Conservation (phyloP, 2,113 vertebrate species). For the Platanista minor region DNA sequence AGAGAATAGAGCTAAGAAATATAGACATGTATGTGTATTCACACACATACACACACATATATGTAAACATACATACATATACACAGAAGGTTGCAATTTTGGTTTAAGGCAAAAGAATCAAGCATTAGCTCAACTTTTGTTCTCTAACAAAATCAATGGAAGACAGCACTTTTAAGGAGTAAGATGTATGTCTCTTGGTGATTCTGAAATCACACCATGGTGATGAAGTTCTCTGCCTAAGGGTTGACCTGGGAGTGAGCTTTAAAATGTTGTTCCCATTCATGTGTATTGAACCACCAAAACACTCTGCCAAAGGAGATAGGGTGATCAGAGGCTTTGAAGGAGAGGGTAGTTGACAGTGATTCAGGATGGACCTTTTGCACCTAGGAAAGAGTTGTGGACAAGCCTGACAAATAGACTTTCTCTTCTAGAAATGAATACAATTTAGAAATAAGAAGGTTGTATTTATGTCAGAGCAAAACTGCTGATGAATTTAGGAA, state of each 20-base stretch:
- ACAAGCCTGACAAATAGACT: background rate
- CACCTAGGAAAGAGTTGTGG: background rate
- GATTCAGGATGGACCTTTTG: background rate
- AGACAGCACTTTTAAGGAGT: background rate
- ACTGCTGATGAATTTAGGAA: background rate
- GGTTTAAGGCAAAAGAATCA: background rate
- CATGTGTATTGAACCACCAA: background rate
- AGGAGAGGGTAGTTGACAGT: background rate
- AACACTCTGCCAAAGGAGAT: background rate
- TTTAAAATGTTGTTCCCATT: background rate
- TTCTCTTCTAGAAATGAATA: background rate
- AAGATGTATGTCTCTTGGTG: background rate
- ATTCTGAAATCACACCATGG: background rate
- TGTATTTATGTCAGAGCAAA: background rate
- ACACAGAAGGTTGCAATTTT: background rate
- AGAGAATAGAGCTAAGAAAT: background rate
- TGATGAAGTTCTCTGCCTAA: background rate
- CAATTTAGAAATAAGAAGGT: background rate
- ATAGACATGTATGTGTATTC: background rate
- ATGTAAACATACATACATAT: background rate
- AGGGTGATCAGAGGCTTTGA: background rate
- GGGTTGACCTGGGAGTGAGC: background rate
- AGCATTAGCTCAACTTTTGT: background rate
- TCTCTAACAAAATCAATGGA: background rate
- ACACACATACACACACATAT: background rate